Evolutionary conservation across 2,113 vertebrate species (phyloP).

Genomic region (Notechis scutatus): DNA sequence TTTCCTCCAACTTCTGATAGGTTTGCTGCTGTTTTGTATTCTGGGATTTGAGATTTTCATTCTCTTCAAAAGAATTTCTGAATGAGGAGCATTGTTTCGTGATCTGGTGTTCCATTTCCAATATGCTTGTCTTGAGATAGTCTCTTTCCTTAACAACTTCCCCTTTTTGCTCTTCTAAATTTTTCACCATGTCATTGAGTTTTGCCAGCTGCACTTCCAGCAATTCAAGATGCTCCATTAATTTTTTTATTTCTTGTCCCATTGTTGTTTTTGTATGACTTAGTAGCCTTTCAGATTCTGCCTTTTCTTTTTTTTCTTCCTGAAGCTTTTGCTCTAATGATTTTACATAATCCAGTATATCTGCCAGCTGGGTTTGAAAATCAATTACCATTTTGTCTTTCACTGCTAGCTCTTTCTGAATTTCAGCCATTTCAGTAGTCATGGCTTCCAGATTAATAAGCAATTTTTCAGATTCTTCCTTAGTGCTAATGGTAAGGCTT

Average conservation of each 20-base stretch:
- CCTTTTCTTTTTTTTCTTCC: slow-evolving; percentile 61
- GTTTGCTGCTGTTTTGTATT: slow-evolving; percentile 64
- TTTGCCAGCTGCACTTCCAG: slow-evolving; percentile 71
- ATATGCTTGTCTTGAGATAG: slow-evolving; percentile 59
- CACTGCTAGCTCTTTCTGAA: slow-evolving; percentile 70
- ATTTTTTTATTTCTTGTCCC: slow-evolving; percentile 58
- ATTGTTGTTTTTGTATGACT: slow-evolving; percentile 63
- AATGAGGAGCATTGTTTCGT: slow-evolving; percentile 57
- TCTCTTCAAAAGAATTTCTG: slow-evolving; percentile 54
- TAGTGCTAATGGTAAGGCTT: slow-evolving; percentile 53
- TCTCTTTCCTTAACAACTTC: slow-evolving; percentile 73
- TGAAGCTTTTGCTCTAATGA: slow-evolving; percentile 71
- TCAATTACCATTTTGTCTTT: slow-evolving; percentile 79
- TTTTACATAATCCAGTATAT: slow-evolving; percentile 68
- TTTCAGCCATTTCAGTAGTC: slow-evolving; percentile 62
- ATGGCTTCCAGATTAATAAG: slow-evolving; percentile 66
- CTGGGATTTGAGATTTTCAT: slow-evolving; percentile 58
- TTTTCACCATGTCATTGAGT: slow-evolving; percentile 71
- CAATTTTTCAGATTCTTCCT: slow-evolving; percentile 65
- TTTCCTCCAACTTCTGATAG: slow-evolving; percentile 63
- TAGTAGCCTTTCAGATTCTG: slow-evolving; percentile 62
- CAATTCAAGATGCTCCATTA: slow-evolving; percentile 69
- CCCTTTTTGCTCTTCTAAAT: slow-evolving; percentile 75
- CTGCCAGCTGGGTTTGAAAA: slow-evolving; percentile 77
- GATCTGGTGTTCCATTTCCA: slow-evolving; percentile 63